Percentiles rank a stretch among this genome's conserved stretches.
Evolutionary conservation across 2,797 vertebrate species (phyloP).

Genomic region (Pseudomugil tenellus): DNA sequence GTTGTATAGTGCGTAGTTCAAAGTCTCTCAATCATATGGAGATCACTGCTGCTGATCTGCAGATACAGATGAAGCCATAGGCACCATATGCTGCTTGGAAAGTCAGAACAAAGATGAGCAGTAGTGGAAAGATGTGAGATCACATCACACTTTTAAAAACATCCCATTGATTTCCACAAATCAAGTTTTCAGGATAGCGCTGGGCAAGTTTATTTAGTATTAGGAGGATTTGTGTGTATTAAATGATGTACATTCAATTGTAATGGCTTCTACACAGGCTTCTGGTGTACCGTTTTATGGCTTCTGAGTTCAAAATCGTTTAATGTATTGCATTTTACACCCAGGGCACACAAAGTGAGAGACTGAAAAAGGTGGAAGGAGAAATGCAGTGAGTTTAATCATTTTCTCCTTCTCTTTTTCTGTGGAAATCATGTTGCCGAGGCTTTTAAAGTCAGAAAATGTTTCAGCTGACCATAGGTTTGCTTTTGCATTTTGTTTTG

Average conservation of each 20-base stretch:
- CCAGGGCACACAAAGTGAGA: conserved; percentile 55
- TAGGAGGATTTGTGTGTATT: conserved; percentile 73
- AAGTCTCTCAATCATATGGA: conserved; percentile 64
- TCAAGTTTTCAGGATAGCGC: conserved; percentile 71
- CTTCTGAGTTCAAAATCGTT: conserved; percentile 66
- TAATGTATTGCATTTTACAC: conserved; percentile 77
- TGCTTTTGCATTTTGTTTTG: conserved; percentile 24
- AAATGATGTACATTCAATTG: conserved; percentile 77
- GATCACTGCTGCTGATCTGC: conserved; percentile 65
- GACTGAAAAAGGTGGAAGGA: conserved; percentile 33
- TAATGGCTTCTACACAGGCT: conserved; percentile 74
- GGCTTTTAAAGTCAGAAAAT: conserved; percentile 33
- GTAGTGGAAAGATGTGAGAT: conserved; percentile 21
- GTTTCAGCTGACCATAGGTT: conserved; percentile 13
- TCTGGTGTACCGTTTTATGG: conserved; percentile 63
- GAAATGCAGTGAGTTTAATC: conserved; percentile 37
- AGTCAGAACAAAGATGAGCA: conserved; percentile 33
- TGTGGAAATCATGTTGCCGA: conserved; percentile 48
- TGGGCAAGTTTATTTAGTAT: conserved; percentile 68
- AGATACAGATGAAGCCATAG: conserved; percentile 57
- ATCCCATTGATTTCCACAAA: conserved; percentile 77
- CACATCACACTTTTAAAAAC: conserved; percentile 61
- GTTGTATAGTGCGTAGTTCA: conserved; percentile 71
- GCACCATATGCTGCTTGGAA: conserved; percentile 49
- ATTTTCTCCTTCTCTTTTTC: conserved; percentile 51